A percentile compares a stretch with the other conserved stretches of the same genome.
Conservation (phyloP, 1,140 invertebrate genomes). For the Drosophila kepulauana region DNA sequence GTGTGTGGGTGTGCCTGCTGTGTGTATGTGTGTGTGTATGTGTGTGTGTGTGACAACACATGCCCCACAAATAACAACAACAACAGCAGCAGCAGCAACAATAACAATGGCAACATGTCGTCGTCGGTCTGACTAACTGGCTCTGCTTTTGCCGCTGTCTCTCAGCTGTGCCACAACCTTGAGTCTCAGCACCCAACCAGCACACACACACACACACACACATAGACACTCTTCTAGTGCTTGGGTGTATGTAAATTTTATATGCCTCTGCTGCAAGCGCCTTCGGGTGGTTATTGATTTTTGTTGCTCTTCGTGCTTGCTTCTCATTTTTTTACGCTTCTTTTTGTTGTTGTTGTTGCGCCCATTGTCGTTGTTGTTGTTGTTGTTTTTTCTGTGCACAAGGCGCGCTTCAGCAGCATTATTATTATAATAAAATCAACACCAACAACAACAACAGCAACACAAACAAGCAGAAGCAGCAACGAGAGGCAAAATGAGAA, state of each 20-base stretch:
- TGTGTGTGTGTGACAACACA: constrained; percentile 19
- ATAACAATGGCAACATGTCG: constrained; percentile 24
- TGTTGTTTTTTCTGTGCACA: constrained; percentile 40
- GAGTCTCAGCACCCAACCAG: constrained; percentile 26
- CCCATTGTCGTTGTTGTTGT: constrained; percentile 10
- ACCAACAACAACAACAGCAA: constrained; percentile 42
- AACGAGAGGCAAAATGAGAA: not conserved
- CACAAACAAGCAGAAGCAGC: not conserved
- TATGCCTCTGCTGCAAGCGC: constrained; percentile 45
- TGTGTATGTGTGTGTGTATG: constrained; percentile 1
- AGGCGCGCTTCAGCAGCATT: constrained; percentile 48
- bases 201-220: constrained; percentile 27
- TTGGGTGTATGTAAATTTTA: constrained; percentile 43
- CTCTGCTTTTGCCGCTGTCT: constrained; percentile 36
- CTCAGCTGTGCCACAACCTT: constrained; percentile 56
- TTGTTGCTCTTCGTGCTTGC: constrained; percentile 39
- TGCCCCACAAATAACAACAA: constrained; percentile 37
- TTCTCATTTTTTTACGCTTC: constrained; percentile 21
- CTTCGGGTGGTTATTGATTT: constrained; percentile 76
- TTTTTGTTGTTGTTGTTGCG: constrained; percentile 17
- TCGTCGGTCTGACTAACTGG: constrained; percentile 38
- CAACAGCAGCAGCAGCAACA: constrained; percentile 10
- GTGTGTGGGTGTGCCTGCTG: not conserved
- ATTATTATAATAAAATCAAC: constrained; percentile 78
- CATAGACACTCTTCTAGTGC: not conserved